Evolutionary conservation across 1,140 invertebrate genomes (phyloP).

Genomic region (Monomorium pharaonis): DNA sequence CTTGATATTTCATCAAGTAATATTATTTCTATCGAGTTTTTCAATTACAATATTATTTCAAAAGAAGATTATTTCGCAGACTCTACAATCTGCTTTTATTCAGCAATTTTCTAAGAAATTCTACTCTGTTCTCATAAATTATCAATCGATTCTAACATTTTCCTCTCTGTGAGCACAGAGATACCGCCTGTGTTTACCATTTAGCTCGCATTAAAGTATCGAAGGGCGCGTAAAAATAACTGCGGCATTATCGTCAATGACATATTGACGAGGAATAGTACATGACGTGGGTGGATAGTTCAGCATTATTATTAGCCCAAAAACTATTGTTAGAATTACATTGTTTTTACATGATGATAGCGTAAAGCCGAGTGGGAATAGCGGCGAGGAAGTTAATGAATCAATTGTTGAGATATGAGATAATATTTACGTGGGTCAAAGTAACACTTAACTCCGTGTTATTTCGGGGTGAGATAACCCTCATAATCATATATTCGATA

Average conservation of each 20-base stretch:
- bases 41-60: not conserved
- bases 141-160: not conserved
- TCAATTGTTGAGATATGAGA: not conserved
- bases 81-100: not conserved
- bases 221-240: slow-evolving; percentile 52
- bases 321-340: slow-evolving; percentile 44
- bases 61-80: not conserved
- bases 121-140: not conserved
- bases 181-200: not conserved
- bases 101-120: not conserved
- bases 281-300: not conserved
- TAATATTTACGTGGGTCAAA: slow-evolving; percentile 21
- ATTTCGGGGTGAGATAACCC: not conserved
- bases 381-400: not conserved
- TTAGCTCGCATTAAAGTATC: slow-evolving; percentile 27
- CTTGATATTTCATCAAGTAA: not conserved
- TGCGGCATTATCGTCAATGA: slow-evolving; percentile 37
- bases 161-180: not conserved
- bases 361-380: not conserved
- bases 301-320: slow-evolving; percentile 37
- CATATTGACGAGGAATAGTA: slow-evolving; percentile 36
- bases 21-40: not conserved
- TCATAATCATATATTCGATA: not conserved
- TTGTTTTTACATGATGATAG: slow-evolving; percentile 13
- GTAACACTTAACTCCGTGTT: slow-evolving; percentile 8